Percentiles rank a stretch among this genome's conserved stretches.
Conservation (phyloP, 2,888 invertebrate species). For the Apodemia mormo region DNA sequence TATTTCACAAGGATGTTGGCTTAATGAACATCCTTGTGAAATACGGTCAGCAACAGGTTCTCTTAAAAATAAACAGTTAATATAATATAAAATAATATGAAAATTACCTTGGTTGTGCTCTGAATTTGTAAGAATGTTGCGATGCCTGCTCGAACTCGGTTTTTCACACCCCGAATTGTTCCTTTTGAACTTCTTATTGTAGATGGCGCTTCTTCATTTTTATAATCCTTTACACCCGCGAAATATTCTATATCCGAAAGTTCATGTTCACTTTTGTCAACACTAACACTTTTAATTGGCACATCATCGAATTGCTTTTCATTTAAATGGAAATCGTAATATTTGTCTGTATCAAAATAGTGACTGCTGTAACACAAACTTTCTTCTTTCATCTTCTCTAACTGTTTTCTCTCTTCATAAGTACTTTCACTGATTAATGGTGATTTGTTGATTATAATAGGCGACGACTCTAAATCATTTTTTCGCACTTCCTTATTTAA, state of each 20-base stretch:
- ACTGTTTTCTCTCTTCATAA: constrained; percentile 84
- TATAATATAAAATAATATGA: constrained; percentile 37
- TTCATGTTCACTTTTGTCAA: constrained; percentile 66
- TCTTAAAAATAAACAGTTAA: too few species aligned
- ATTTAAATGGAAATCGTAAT: constrained; percentile 91
- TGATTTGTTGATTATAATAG: constrained; percentile 54
- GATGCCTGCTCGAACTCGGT: constrained; percentile 96
- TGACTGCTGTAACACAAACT: constrained; percentile 75
- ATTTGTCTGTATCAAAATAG: constrained; percentile 88
- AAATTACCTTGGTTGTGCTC: constrained; percentile 87
- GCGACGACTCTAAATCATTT: constrained; percentile 54
- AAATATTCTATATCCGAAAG: constrained; percentile 85
- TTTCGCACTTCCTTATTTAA: constrained; percentile 66
- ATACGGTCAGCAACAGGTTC: too few species aligned
- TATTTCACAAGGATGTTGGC: too few species aligned
- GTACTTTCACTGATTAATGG: constrained; percentile 84
- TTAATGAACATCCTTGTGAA: too few species aligned
- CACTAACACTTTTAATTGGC: constrained; percentile 71
- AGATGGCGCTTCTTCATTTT: constrained; percentile 83
- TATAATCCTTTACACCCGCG: constrained; percentile 89
- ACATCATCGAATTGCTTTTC: constrained; percentile 83
- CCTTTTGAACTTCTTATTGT: constrained; percentile 95
- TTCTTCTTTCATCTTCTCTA: constrained; percentile 72
- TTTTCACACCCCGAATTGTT: constrained; percentile 96
- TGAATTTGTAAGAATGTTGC: constrained; percentile 96